A percentile compares a stretch with the other conserved stretches of the same genome.
Conservation (phyloP, 1,140 invertebrate genomes). For the Laupala kohalensis region DNA sequence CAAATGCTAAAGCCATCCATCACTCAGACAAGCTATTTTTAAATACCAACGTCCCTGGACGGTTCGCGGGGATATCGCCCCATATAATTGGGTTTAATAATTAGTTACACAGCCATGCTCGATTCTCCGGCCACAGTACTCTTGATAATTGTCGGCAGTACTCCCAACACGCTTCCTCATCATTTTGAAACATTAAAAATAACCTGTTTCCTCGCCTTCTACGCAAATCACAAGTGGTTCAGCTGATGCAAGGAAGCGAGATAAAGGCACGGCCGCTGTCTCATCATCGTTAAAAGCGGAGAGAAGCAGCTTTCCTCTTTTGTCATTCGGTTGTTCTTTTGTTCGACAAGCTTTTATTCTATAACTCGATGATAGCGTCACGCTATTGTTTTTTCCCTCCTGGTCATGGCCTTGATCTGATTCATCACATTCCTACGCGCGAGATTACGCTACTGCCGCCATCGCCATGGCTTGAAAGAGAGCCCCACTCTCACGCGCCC, state of each 20-base stretch:
- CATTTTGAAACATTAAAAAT: neutral
- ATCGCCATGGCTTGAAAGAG: too few species aligned
- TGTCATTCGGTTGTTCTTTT: neutral
- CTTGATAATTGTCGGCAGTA: neutral
- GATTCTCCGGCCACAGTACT: neutral
- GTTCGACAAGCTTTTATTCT: neutral
- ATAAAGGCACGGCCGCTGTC: neutral
- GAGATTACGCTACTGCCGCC: neutral
- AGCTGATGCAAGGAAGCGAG: neutral
- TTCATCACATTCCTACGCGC: neutral
- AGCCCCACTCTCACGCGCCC: too few species aligned
- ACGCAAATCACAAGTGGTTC: neutral
- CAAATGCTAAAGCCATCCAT: neutral
- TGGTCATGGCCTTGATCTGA: neutral
- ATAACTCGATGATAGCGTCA: neutral
- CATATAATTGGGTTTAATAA: neutral
- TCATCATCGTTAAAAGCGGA: neutral
- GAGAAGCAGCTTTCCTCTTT: neutral
- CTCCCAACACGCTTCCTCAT: neutral
- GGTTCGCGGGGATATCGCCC: neutral
- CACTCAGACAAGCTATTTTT: neutral
- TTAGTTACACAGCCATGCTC: neutral
- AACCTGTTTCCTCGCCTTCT: neutral
- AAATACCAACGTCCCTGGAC: neutral
- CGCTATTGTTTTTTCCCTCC: neutral